Percentiles rank a stretch among this genome's conserved stretches.
phyloP scores from a whole-genome alignment of 2,888 invertebrate species.

The Rhingia campestris region DNA sequence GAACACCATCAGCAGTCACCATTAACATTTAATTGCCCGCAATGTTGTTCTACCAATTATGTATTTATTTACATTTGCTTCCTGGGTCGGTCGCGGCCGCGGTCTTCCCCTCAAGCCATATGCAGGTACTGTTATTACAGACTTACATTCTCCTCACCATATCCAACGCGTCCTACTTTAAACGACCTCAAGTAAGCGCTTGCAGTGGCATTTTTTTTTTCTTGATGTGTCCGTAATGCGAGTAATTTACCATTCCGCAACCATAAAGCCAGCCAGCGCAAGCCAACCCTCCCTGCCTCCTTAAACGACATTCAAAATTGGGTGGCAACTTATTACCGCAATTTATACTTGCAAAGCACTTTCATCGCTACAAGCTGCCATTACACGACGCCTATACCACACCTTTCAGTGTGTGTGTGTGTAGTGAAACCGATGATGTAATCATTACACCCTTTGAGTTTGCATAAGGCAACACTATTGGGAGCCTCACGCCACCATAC shows the following conservation, averaged over 20 bases:
- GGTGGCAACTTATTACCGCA: slow-evolving; percentile 63
- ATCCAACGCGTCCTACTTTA: slow-evolving; percentile 37
- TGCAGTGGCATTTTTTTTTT: slow-evolving; percentile 55
- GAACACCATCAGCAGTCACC: neutral
- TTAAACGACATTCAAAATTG: slow-evolving; percentile 25
- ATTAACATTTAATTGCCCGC: slow-evolving; percentile 13
- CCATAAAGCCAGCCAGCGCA: neutral
- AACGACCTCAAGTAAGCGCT: slow-evolving; percentile 41
- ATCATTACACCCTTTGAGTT: slow-evolving; percentile 69
- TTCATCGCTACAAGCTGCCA: slow-evolving; percentile 15
- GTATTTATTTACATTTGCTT: slow-evolving; percentile 22
- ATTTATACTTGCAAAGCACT: slow-evolving; percentile 53
- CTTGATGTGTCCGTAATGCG: slow-evolving; percentile 43
- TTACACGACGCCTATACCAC: slow-evolving; percentile 33
- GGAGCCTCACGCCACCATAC: slow-evolving; percentile 3
- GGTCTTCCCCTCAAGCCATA: neutral
- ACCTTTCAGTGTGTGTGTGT: slow-evolving; percentile 27
- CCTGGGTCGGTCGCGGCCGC: neutral
- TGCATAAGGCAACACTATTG: slow-evolving; percentile 43
- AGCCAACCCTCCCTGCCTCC: neutral
- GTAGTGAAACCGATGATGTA: slow-evolving; percentile 59
- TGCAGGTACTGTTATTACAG: neutral
- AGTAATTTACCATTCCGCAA: slow-evolving; percentile 44
- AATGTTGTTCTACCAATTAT: slow-evolving; percentile 29
- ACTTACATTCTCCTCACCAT: neutral